These are phyloP conservation scores for Ochlodes sylvanus DNA, from an alignment of 2,888 invertebrate species.

Conservation along the genomic window DNA sequence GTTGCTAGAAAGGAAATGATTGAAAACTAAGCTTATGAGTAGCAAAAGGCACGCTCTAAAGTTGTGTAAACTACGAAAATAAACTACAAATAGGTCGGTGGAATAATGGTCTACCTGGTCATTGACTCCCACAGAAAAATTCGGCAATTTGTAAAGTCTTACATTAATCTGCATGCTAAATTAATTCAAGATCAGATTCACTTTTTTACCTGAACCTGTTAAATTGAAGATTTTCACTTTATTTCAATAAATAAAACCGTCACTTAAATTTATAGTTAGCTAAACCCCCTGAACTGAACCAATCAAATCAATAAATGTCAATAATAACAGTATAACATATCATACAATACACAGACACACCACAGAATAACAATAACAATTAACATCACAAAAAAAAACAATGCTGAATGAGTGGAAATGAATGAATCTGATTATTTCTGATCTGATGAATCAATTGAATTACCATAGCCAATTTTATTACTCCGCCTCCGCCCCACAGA, in stretches of 20 bases:
- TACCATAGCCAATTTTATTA: too few species aligned
- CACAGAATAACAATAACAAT: too few species aligned
- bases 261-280: too few species aligned
- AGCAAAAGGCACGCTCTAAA: conserved; percentile 8
- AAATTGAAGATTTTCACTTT: conserved; percentile 13
- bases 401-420: too few species aligned
- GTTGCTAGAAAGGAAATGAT: background rate
- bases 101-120: conserved; percentile 45
- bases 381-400: too few species aligned
- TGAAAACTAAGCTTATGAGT: background rate
- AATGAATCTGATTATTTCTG: too few species aligned
- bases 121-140: conserved; percentile 38
- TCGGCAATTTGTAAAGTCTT: conserved; percentile 37
- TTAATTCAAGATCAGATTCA: conserved; percentile 26
- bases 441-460: too few species aligned
- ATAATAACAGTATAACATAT: too few species aligned
- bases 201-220: conserved; percentile 33
- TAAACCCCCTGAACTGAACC: too few species aligned
- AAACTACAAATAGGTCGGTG: conserved; percentile 71
- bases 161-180: conserved; percentile 38
- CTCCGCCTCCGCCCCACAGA: too few species aligned
- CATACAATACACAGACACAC: too few species aligned
- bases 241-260: background rate
- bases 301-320: too few species aligned
- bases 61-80: conserved; percentile 54